Evolutionary conservation across 64 coral and sea anemone genomes (phyloP).

Genomic region (Actinia equina): DNA sequence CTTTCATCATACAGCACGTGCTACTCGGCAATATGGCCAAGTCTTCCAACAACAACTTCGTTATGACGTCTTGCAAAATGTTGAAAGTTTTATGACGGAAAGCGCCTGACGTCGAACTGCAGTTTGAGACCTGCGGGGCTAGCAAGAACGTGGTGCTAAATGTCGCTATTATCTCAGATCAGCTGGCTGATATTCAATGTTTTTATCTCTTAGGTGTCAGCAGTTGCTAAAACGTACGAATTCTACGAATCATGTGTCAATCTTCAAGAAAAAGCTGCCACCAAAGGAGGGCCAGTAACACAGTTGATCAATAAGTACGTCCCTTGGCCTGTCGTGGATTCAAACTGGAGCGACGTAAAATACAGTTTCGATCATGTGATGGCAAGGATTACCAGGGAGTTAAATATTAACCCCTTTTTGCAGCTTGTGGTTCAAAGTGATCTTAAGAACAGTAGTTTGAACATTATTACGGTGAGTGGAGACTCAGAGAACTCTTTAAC

Average conservation of each 20-base stretch:
- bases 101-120: no score
- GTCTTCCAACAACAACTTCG: no score
- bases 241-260: slow-evolving; percentile 23
- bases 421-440: slow-evolving; percentile 3
- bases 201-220: background rate
- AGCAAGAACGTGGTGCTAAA: no score
- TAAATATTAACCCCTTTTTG: background rate
- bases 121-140: no score
- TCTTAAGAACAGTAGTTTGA: slow-evolving; percentile 13
- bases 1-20: no score
- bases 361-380: background rate
- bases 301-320: slow-evolving; percentile 10
- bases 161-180: no score
- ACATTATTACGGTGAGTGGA: slow-evolving; percentile 19
- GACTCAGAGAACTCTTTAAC: no score
- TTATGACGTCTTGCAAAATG: no score
- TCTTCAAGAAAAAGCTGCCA: background rate
- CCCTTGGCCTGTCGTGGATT: background rate
- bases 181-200: background rate
- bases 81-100: no score
- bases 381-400: background rate
- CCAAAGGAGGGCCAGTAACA: background rate
- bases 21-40: no score
- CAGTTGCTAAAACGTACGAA: background rate
- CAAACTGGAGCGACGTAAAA: background rate